Conservation (phyloP, 2,113 vertebrate genomes). For the Suricata suricatta region DNA sequence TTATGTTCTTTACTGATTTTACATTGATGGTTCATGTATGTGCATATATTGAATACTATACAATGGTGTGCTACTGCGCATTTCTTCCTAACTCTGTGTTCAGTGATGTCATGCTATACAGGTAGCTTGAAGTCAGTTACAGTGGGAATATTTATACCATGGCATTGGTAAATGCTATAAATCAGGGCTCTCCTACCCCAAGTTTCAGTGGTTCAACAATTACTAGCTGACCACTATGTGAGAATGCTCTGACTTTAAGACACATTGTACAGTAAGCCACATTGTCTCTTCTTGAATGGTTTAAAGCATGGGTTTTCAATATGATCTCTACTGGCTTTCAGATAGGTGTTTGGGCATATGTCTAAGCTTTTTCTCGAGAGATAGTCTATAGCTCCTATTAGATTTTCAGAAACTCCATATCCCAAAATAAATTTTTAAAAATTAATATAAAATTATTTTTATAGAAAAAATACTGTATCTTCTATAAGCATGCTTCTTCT, state of each 20-base stretch:
- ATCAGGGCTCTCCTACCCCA: background rate
- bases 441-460: background rate
- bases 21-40: background rate
- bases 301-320: background rate
- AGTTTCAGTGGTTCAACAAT: background rate
- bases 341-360: background rate
- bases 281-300: background rate
- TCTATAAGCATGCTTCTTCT: background rate
- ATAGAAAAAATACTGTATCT: background rate
- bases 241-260: background rate
- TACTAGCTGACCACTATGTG: background rate
- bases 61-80: background rate
- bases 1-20: background rate
- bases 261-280: background rate
- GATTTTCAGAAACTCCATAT: background rate
- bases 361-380: background rate
- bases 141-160: background rate
- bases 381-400: background rate
- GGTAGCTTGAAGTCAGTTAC: background rate
- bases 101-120: background rate
- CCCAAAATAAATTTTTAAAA: background rate
- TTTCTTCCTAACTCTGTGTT: background rate
- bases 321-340: background rate
- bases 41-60: background rate
- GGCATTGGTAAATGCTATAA: background rate